These are phyloP conservation scores for Gopherus flavomarginatus DNA, from an alignment of 2,113 vertebrate genomes.

Conservation along the genomic window DNA sequence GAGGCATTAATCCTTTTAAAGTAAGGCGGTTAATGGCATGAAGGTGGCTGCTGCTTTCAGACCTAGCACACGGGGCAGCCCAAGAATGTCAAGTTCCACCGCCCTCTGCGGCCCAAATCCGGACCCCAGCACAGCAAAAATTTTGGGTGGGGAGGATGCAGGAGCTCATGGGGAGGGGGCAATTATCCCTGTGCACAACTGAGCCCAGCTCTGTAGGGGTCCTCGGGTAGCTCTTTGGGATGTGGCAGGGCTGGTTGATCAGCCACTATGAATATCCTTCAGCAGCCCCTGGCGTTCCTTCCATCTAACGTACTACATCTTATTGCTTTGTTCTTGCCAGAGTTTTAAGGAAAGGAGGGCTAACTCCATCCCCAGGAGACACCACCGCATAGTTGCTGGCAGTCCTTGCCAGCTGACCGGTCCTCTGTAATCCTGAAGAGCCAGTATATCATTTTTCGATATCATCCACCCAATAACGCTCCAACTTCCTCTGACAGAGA, in stretches of 20 bases:
- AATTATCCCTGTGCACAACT: neutral
- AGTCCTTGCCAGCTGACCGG: no score
- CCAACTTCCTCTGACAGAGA: neutral
- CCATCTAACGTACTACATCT: neutral
- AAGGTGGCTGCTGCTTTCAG: neutral
- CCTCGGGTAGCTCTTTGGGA: neutral
- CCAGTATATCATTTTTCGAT: neutral
- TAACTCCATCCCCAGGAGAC: no score
- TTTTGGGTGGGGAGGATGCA: neutral
- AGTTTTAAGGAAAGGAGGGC: neutral
- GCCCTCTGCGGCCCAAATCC: neutral
- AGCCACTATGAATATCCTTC: neutral
- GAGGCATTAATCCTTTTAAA: neutral
- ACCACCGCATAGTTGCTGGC: neutral
- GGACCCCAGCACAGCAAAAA: neutral
- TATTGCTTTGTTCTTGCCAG: neutral
- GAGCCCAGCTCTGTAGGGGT: neutral
- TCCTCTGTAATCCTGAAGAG: neutral
- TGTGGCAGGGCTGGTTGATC: neutral
- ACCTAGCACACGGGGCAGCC: neutral
- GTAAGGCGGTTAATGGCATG: neutral
- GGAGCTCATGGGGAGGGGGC: neutral
- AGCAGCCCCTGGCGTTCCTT: neutral
- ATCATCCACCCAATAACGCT: neutral
- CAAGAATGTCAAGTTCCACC: neutral